phyloP scores from a whole-genome alignment of 2,888 invertebrate species.

The Lasioglossum marginatum region DNA sequence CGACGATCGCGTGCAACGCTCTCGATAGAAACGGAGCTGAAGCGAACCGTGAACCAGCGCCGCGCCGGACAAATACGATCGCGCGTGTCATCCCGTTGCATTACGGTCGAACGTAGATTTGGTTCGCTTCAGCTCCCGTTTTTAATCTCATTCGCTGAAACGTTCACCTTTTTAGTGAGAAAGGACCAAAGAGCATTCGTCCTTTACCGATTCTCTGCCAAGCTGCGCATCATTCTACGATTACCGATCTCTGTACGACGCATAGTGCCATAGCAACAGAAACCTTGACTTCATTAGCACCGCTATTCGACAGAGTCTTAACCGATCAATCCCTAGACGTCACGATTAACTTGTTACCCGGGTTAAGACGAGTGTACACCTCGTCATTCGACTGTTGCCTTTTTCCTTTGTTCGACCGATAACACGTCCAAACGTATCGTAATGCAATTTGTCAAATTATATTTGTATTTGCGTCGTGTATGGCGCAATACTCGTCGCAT shows the following conservation, averaged over 20 bases:
- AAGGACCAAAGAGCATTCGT: slow-evolving; percentile 18
- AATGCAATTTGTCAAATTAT: not conserved
- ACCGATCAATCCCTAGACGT: not conserved
- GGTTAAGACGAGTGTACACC: not conserved
- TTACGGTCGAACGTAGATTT: not conserved
- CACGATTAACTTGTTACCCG: slow-evolving; percentile 4
- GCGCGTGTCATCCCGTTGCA: not conserved
- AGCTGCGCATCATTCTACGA: slow-evolving; percentile 18
- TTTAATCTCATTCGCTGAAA: not conserved
- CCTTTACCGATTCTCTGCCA: slow-evolving; percentile 9
- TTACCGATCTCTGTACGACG: not conserved
- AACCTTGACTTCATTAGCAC: slow-evolving; percentile 9
- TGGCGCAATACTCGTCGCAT: not conserved
- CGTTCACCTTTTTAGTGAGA: slow-evolving; percentile 31
- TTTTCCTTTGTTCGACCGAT: not conserved
- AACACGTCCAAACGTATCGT: not conserved
- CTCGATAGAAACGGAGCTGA: slow-evolving; percentile 14
- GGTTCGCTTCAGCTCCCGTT: slow-evolving; percentile 23
- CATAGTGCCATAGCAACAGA: slow-evolving; percentile 16
- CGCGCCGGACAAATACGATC: not conserved
- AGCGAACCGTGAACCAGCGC: not conserved
- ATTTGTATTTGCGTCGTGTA: not conserved
- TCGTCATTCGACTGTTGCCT: not conserved
- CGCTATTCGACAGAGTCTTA: slow-evolving; percentile 6
- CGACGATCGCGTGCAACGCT: slow-evolving; percentile 16